A percentile compares a stretch with the other conserved stretches of the same genome.
These are phyloP conservation scores for Drosophila meridionalis DNA, from an alignment of 2,888 invertebrate species.

Conservation along the genomic window DNA sequence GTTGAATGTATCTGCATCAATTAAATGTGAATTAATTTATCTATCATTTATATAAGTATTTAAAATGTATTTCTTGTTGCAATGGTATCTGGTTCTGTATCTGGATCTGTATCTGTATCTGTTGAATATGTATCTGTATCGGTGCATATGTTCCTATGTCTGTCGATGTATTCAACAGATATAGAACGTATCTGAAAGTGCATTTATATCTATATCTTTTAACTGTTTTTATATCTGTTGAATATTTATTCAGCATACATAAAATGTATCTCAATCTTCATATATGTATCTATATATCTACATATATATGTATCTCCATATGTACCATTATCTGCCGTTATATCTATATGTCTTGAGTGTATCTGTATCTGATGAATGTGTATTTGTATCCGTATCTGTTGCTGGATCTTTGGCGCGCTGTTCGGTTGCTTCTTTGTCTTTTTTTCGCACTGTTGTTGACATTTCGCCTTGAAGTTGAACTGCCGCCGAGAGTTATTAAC, in stretches of 20 bases:
- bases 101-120: not conserved
- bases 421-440: conserved; percentile 21
- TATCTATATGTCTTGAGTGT: not conserved
- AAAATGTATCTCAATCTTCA: not conserved
- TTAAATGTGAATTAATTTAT: not conserved
- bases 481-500: conserved; percentile 53
- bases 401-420: conserved; percentile 14
- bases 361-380: conserved; percentile 1
- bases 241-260: not conserved
- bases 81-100: not conserved
- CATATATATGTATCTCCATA: not conserved
- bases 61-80: not conserved
- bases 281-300: not conserved
- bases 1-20: conserved; percentile 6
- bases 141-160: not conserved
- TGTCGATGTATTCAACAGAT: not conserved
- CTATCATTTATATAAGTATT: not conserved
- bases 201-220: not conserved
- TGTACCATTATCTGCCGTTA: not conserved
- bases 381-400: conserved; percentile 8
- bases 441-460: conserved; percentile 42
- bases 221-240: not conserved
- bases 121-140: not conserved
- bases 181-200: not conserved
- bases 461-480: conserved; percentile 40